phyloP scores from a whole-genome alignment of 2,888 invertebrate genomes.

The Orthosia incerta region DNA sequence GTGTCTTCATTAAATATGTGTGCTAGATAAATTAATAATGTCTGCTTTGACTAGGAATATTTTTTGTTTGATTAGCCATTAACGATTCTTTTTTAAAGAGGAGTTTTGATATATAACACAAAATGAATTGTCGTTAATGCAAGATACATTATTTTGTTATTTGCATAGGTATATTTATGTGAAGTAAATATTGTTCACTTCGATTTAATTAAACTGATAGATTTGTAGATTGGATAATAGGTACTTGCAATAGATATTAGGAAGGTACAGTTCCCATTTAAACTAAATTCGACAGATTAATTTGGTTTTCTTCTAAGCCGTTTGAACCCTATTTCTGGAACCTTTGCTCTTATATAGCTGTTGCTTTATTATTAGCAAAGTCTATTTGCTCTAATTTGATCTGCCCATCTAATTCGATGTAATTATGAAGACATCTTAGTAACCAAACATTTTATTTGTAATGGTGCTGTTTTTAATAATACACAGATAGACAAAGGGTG shows the following conservation, averaged over 20 bases:
- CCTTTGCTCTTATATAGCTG: not conserved
- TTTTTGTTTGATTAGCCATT: slow-evolving; percentile 1
- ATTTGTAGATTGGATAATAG: not conserved
- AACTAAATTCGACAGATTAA: not conserved
- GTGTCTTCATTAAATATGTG: slow-evolving; percentile 24
- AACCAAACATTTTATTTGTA: slow-evolving; percentile 10
- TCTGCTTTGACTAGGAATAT: not conserved
- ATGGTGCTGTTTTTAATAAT: slow-evolving; percentile 5
- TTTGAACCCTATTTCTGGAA: not conserved
- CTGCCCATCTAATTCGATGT: not conserved
- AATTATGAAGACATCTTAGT: not conserved
- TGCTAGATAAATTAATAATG: slow-evolving; percentile 12
- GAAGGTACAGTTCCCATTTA: not conserved
- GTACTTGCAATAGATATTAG: not conserved
- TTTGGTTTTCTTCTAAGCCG: not conserved
- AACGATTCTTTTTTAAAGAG: not conserved
- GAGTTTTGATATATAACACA: slow-evolving; percentile 2
- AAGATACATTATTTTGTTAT: not conserved
- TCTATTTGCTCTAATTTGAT: not conserved
- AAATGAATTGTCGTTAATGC: not conserved
- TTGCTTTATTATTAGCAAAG: not conserved
- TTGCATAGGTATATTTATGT: not conserved
- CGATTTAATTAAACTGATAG: not conserved
- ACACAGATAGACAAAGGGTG: not conserved
- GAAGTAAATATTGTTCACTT: not conserved